phyloP scores from a whole-genome alignment of 2,113 vertebrate genomes.

The Ciconia stormi region DNA sequence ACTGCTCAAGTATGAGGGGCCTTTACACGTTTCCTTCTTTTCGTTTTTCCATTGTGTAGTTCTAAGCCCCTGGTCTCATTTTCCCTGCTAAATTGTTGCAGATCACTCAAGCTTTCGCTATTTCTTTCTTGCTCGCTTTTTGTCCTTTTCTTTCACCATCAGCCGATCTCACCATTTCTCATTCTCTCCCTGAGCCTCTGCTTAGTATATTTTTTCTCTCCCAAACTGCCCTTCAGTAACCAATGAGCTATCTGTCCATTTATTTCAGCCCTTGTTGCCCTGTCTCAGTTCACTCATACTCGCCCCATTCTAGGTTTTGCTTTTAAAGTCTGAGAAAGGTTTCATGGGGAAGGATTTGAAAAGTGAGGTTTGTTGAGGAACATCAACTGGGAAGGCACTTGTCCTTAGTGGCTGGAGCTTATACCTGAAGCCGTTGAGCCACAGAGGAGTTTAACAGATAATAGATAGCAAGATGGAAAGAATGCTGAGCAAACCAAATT shows the following conservation, averaged over 20 bases:
- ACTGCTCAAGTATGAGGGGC: background rate
- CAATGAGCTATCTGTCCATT: background rate
- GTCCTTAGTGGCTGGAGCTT: background rate
- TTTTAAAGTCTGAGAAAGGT: background rate
- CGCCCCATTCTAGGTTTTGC: background rate
- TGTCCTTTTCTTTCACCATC: background rate
- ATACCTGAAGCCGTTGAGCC: background rate
- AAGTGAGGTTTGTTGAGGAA: background rate
- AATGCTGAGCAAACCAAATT: background rate
- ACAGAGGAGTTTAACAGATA: background rate
- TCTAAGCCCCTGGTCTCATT: background rate
- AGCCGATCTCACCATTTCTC: background rate
- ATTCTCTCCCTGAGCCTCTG: background rate
- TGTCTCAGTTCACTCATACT: background rate
- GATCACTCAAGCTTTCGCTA: background rate
- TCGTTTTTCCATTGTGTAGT: background rate
- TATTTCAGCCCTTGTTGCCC: background rate
- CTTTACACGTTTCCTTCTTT: background rate
- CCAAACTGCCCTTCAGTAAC: background rate
- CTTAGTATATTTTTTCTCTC: background rate
- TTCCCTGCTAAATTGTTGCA: background rate
- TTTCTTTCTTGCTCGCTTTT: background rate
- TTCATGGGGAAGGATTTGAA: background rate
- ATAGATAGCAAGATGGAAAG: background rate
- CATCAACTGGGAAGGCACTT: background rate